Conservation (phyloP, 2,113 vertebrate genomes). For the Lontra canadensis region DNA sequence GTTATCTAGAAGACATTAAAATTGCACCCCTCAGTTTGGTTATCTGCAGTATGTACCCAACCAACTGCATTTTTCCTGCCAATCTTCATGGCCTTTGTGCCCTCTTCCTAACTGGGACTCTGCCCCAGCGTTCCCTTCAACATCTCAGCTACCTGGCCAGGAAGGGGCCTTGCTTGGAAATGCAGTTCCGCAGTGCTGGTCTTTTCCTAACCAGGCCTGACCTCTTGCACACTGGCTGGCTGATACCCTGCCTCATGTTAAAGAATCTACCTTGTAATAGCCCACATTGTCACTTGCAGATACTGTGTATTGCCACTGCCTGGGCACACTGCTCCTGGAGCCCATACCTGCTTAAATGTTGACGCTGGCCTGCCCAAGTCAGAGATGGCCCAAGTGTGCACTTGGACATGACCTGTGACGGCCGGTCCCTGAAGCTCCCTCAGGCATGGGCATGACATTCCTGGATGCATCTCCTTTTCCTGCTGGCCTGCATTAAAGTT, state of each 20-base stretch:
- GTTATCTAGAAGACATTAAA: neutral
- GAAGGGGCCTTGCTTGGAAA: neutral
- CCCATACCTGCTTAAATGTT: neutral
- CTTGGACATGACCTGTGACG: neutral
- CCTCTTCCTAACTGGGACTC: neutral
- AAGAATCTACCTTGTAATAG: neutral
- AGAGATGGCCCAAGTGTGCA: neutral
- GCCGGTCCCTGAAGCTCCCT: neutral
- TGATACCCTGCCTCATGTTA: neutral
- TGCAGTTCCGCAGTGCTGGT: neutral
- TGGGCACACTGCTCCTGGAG: neutral
- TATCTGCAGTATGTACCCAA: neutral
- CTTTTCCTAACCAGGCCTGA: neutral
- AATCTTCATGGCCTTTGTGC: neutral
- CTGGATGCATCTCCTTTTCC: neutral
- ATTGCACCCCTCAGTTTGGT: too few relatives aligned
- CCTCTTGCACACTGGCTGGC: neutral
- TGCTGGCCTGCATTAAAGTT: neutral
- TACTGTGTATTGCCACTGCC: neutral
- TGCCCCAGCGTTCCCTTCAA: neutral
- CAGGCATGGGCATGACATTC: neutral
- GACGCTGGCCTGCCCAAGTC: neutral
- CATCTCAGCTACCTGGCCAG: neutral
- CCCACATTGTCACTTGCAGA: neutral
- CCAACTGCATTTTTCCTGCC: neutral